A percentile compares a stretch with the other conserved stretches of the same genome.
phyloP scores from a whole-genome alignment of 2,113 vertebrate species.

The Mesocricetus auratus region DNA sequence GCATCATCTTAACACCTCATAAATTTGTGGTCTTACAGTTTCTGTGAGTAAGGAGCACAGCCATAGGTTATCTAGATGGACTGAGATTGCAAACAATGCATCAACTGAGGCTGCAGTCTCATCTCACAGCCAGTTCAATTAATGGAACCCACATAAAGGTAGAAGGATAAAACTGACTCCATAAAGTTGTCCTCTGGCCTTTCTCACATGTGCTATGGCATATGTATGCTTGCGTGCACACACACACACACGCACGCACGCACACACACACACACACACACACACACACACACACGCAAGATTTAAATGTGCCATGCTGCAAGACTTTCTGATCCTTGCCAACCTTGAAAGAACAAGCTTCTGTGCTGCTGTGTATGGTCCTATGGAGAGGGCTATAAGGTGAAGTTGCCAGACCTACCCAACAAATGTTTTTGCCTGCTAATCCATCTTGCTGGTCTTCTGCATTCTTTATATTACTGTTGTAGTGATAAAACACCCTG shows the following conservation, averaged over 20 bases:
- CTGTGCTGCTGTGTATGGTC: background rate
- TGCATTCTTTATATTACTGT: background rate
- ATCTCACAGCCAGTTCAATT: background rate
- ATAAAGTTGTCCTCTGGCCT: background rate
- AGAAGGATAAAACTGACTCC: background rate
- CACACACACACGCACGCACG: background rate
- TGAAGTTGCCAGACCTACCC: background rate
- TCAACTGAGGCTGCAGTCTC: background rate
- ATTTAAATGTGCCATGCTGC: background rate
- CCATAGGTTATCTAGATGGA: background rate
- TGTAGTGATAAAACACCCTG: background rate
- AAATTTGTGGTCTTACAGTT: background rate
- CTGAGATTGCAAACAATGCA: background rate
- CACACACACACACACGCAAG: background rate
- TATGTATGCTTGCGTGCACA: background rate
- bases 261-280: background rate
- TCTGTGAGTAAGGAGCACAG: background rate
- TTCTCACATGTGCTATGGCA: background rate
- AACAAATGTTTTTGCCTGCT: background rate
- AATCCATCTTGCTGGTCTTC: constrained; percentile 5
- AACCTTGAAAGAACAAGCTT: background rate
- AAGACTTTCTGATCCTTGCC: background rate
- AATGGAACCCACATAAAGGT: background rate
- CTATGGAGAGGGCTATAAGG: background rate
- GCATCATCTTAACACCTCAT: background rate